Evolutionary conservation across 2,113 vertebrate genomes (phyloP).

Genomic region (Alaudala cheleensis): DNA sequence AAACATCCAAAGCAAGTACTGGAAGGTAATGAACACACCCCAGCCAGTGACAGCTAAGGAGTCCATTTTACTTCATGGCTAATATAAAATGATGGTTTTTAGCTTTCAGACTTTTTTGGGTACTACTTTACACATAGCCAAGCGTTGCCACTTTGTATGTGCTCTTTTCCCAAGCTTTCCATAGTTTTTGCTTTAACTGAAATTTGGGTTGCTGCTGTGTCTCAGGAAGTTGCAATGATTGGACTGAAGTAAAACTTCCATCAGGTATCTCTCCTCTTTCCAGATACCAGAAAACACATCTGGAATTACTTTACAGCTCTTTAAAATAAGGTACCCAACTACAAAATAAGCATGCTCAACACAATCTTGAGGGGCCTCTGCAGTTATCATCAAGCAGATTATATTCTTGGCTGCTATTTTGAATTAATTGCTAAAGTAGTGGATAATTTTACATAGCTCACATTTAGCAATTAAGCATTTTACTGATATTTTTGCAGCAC

Average conservation of each 20-base stretch:
- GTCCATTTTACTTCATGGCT: not conserved
- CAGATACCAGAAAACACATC: not conserved
- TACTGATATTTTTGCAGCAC: not conserved
- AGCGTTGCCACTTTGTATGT: not conserved
- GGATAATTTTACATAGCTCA: not conserved
- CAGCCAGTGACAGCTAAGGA: not conserved
- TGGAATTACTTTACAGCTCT: not conserved
- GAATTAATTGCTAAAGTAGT: not conserved
- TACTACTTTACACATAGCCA: not conserved
- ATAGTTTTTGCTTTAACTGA: not conserved
- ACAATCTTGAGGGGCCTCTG: not conserved
- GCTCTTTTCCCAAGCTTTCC: not conserved
- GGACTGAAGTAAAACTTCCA: not conserved
- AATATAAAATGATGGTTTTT: not conserved
- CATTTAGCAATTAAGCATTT: not conserved
- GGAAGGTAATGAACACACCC: accelerated
- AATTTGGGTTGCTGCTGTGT: not conserved
- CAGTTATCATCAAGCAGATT: not conserved
- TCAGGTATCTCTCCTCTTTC: not conserved
- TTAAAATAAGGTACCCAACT: not conserved
- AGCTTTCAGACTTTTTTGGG: not conserved
- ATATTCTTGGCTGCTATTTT: not conserved
- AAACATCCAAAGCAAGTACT: not conserved
- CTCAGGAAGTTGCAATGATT: not conserved
- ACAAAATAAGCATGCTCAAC: not conserved